Evolutionary conservation across 1,140 invertebrate species (phyloP), one percentile per base, ranked within the genome.

Genomic region (Hermetia illucens): DNA sequence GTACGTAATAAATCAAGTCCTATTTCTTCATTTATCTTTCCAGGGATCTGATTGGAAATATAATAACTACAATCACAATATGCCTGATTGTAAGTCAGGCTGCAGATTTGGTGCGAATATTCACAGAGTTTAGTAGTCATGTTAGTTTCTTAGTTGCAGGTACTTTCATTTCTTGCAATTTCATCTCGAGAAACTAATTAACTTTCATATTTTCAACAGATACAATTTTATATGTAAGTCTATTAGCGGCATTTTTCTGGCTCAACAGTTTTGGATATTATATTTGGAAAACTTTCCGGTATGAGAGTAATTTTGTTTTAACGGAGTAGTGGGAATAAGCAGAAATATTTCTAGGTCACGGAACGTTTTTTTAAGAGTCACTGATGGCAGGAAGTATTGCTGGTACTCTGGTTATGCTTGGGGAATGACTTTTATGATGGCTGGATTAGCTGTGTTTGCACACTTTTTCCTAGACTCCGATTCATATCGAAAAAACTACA

Each of bases 251-350:
- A 20, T 86, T 85, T 60, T 84, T 86, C 47, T 88, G 83, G 83
- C 60, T 88, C 0, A 85, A 81, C 47, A 80, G 79, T 47, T 70
- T 84, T 36, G 82, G 81, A 29, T 87, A 82, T 55, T 86, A 85
- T 52, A 79, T 87, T 30, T 87, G 82, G 82, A 83, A 78, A 55
- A 85, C 79, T 1, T 86, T 86, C 46, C 73, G 69, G 75, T 76
- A 64, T 61, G 61, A 57, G 18, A 15, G 34, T 24, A 38, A 42
- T 32, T 37, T 40, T 39, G 39, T 33, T 44, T 20, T 12, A 21
- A n/a, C n/a, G n/a, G n/a, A n/a, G n/a, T n/a, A n/a, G n/a, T n/a
- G n/a, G 25, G 24, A 5, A 30, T 31, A 16, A 29, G 6, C 5
- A 24, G 12, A 21, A 22, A 22, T 21, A 20, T 44, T 35, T 34